A percentile compares a stretch with the other conserved stretches of the same genome.
Evolutionary conservation across 2,113 vertebrate species (phyloP).

Genomic region (Lycaon pictus): DNA sequence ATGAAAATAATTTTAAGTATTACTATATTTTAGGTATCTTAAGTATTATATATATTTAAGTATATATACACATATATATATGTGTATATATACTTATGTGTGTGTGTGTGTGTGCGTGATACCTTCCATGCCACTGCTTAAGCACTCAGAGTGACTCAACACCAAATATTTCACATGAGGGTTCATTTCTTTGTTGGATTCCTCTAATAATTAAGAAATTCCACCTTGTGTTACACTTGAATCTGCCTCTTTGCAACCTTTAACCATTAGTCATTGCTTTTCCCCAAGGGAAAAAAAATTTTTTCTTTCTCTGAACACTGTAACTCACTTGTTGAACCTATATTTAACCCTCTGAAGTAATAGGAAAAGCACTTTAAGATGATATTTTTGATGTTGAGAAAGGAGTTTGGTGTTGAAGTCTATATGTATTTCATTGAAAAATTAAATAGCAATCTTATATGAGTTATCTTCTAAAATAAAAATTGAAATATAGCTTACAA

Average conservation of each 20-base stretch:
- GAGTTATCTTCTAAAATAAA: constrained; percentile 29
- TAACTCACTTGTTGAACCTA: neutral
- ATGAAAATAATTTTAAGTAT: neutral
- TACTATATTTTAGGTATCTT: too few relatives aligned
- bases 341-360: neutral
- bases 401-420: constrained; percentile 9
- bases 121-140: neutral
- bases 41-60: too few relatives aligned
- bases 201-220: neutral
- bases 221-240: neutral
- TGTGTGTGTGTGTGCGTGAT: too few relatives aligned
- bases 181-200: neutral
- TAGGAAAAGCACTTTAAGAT: neutral
- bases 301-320: neutral
- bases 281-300: neutral
- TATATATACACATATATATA: too few relatives aligned
- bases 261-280: neutral
- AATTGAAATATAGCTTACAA: neutral
- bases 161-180: neutral
- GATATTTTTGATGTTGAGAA: neutral
- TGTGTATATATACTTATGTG: too few relatives aligned
- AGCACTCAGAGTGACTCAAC: too few relatives aligned
- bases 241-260: neutral
- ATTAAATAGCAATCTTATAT: neutral
- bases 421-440: constrained; percentile 21